phyloP scores from a whole-genome alignment of 2,113 vertebrate genomes.

The Spheniscus mendiculus region DNA sequence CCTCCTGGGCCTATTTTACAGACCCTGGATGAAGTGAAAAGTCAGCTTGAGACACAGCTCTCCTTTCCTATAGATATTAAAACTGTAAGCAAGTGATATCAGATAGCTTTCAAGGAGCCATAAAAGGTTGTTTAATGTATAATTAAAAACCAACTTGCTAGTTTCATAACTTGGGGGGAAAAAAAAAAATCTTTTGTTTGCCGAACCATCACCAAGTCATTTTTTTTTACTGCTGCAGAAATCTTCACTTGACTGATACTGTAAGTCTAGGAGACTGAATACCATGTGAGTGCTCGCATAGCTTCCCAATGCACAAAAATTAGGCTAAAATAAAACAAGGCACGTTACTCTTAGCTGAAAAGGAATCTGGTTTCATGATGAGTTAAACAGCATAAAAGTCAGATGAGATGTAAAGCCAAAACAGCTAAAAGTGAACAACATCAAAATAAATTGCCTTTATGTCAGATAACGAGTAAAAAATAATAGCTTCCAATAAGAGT shows the following conservation, averaged over 20 bases:
- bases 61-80: not conserved
- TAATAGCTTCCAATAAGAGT: not conserved
- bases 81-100: not conserved
- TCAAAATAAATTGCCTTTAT: not conserved
- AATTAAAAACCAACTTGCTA: not conserved
- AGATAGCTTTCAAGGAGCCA: not conserved
- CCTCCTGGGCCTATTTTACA: not conserved
- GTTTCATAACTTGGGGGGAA: not conserved
- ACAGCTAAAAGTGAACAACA: not conserved
- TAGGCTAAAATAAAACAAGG: not conserved
- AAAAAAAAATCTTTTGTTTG: not conserved
- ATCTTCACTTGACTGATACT: not conserved
- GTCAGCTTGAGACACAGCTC: not conserved
- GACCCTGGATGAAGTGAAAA: not conserved
- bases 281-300: rapidly evolving
- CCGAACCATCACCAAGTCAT: not conserved
- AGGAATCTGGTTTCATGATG: not conserved
- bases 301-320: not conserved
- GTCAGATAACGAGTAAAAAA: not conserved
- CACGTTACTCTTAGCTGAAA: not conserved
- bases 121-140: not conserved
- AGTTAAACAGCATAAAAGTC: not conserved
- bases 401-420: not conserved
- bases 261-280: not conserved
- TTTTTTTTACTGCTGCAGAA: not conserved